Percentiles rank a stretch among this genome's conserved stretches.
Conservation (phyloP, 2,113 vertebrate genomes). For the Ciconia boyciana region DNA sequence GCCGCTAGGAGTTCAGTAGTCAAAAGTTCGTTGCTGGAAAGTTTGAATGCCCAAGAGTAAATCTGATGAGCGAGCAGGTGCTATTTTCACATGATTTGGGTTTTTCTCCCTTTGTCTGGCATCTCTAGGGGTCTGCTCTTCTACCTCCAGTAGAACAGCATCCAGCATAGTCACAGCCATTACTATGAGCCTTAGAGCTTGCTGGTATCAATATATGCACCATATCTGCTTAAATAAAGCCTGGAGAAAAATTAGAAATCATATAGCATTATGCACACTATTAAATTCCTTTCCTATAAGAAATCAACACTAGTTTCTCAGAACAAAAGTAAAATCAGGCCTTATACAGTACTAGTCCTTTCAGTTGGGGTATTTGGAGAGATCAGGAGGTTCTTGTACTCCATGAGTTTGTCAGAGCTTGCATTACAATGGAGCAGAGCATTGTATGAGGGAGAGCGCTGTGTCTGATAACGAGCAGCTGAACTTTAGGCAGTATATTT, state of each 20-base stretch:
- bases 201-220: background rate
- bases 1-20: background rate
- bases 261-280: background rate
- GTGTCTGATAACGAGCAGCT: background rate
- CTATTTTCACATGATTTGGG: background rate
- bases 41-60: background rate
- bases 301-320: background rate
- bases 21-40: background rate
- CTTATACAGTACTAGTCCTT: background rate
- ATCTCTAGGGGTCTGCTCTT: background rate
- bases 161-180: background rate
- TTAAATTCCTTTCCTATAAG: background rate
- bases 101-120: background rate
- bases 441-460: background rate
- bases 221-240: background rate
- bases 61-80: background rate
- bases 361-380: background rate
- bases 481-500: background rate
- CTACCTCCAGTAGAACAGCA: background rate
- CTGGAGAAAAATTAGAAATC: background rate
- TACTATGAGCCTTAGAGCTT: background rate
- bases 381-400: background rate
- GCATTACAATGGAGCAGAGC: background rate
- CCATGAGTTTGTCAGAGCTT: background rate
- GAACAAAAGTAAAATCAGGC: background rate